These are phyloP conservation scores for Megathymus violae DNA, from an alignment of 1,140 invertebrate genomes.

Conservation along the genomic window DNA sequence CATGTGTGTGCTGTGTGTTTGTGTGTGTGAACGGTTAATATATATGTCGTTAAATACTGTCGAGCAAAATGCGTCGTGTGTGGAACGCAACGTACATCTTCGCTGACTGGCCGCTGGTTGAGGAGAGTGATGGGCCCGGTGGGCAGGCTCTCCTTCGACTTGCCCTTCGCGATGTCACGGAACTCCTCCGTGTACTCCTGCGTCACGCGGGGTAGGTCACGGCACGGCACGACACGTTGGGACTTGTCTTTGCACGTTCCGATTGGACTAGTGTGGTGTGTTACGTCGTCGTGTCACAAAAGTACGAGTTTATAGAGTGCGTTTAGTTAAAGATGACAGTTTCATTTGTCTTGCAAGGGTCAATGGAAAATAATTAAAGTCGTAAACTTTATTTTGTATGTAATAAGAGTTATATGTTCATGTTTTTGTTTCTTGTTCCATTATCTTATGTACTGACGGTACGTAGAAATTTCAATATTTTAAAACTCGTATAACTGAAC, in stretches of 20 bases:
- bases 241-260: slow-evolving; percentile 27
- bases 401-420: too few species aligned
- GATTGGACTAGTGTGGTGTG: too few species aligned
- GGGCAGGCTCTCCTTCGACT: slow-evolving; percentile 94
- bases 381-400: too few species aligned
- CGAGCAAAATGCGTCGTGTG: slow-evolving; percentile 37
- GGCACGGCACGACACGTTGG: slow-evolving; percentile 52
- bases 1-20: too few species aligned
- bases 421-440: too few species aligned
- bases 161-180: slow-evolving; percentile 96
- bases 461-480: not conserved
- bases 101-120: slow-evolving; percentile 96
- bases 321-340: too few species aligned
- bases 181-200: slow-evolving; percentile 99
- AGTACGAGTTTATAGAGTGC: too few species aligned
- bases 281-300: too few species aligned
- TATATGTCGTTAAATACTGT: slow-evolving; percentile 22
- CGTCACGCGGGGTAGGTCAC: slow-evolving; percentile 62
- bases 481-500: too few species aligned
- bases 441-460: too few species aligned
- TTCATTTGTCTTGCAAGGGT: too few species aligned
- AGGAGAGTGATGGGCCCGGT: slow-evolving; percentile 97
- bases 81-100: slow-evolving; percentile 93
- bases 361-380: too few species aligned
- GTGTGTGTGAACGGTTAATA: not conserved